Evolutionary conservation across 2,888 invertebrate genomes (phyloP).

Genomic region (Lottia gigantea): DNA sequence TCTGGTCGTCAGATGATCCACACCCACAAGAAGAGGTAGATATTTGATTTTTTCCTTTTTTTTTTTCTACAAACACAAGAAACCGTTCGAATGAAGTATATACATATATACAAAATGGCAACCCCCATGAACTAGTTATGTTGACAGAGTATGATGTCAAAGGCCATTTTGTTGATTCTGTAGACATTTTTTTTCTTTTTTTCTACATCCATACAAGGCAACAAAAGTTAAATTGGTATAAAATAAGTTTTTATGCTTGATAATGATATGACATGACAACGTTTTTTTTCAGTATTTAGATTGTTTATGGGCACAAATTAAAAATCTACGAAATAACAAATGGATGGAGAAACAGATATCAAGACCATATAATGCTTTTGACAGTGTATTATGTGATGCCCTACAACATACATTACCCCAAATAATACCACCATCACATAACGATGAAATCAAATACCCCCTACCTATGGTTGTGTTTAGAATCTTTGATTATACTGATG

Average conservation of each 20-base stretch:
- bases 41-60: too few relatives aligned
- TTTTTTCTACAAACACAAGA: too few relatives aligned
- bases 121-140: too few relatives aligned
- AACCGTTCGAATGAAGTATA: too few relatives aligned
- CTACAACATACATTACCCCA: slow-evolving; percentile 93
- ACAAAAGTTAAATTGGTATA: too few relatives aligned
- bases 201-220: too few relatives aligned
- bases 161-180: too few relatives aligned
- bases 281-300: slow-evolving; percentile 80
- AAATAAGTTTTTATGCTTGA: too few relatives aligned
- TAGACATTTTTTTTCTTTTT: too few relatives aligned
- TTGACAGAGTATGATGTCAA: too few relatives aligned
- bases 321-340: slow-evolving; percentile 90
- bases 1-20: slow-evolving; percentile 93
- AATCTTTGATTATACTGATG: slow-evolving; percentile 98
- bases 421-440: slow-evolving; percentile 92
- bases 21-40: slow-evolving; percentile 89
- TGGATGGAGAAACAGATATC: slow-evolving; percentile 98
- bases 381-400: slow-evolving; percentile 93
- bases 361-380: slow-evolving; percentile 92
- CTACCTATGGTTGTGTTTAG: slow-evolving; percentile 93
- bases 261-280: too few relatives aligned
- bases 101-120: too few relatives aligned
- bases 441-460: slow-evolving; percentile 89
- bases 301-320: slow-evolving; percentile 94